Evolutionary conservation across 2,113 vertebrate genomes (phyloP), one percentile per base, ranked within the genome.

Genomic region (Fregetta grallaria): DNA sequence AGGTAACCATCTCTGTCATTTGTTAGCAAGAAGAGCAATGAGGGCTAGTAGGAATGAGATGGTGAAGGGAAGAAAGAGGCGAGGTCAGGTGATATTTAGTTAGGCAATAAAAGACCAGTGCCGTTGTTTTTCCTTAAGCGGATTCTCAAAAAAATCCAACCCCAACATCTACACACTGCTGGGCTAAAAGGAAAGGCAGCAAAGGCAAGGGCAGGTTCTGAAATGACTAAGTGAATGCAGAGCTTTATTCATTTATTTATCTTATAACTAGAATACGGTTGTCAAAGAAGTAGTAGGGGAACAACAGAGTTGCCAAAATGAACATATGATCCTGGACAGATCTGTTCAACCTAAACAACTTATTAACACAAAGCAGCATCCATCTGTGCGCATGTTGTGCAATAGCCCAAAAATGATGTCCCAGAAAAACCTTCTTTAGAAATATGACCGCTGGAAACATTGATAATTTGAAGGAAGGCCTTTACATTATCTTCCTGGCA

Each of bases 281-380:
- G 74, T 65, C 67, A 82, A 49, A 92, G 72, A 7, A 91, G 47
- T 81, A 56, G 45, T 13, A 78, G 38, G 29, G 42, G 34, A 91
- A 94, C 23, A 58, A 66, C 13, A 58, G 53, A 70, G 32, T 6
- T 94, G 93, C 85, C 92, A 96, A 94, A 90, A 90, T 27, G 77
- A 97, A 76, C 86, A 80, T 67, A 91, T n/a, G 94, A 89, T 77
- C 50, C 91, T 66, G 80, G 92, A 84, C 86, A 87, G 92, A 94
- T 85, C 58, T 73, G 58, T 55, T 95, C 92, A 95, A 75, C 92
- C 81, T 95, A 85, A 97, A 89, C 55, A 94, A 88, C 80, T 90
- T 81, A 73, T 62, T 92, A 92, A 79, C 77, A 94, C 42, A 95
- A 88, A 91, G 85, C 77, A 90, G 62, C 71, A 85, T 79, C 94